Evolutionary conservation across 2,888 invertebrate species (phyloP).

Genomic region (Dicyrtomina minuta): DNA sequence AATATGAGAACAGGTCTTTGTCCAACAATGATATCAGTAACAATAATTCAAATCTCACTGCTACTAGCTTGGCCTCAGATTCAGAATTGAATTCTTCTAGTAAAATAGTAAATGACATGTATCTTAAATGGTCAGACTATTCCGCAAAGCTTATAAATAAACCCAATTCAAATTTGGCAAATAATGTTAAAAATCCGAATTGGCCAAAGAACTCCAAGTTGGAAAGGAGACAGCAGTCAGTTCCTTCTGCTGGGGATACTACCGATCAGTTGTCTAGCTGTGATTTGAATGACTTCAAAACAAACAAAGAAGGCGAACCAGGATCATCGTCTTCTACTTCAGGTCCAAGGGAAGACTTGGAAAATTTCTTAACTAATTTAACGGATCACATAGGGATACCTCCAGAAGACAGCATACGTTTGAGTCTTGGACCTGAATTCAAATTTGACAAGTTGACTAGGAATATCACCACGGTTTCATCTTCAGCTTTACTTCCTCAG

Average conservation of each 20-base stretch:
- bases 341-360: not conserved
- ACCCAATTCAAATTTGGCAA: not conserved
- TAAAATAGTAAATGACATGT: not conserved
- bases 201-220: not conserved
- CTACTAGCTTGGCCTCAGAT: too few relatives aligned
- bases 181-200: not conserved
- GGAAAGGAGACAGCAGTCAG: not conserved
- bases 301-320: not conserved
- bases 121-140: constrained; percentile 5
- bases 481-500: too few relatives aligned
- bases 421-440: not conserved
- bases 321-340: not conserved
- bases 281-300: not conserved
- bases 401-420: not conserved
- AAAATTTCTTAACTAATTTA: not conserved
- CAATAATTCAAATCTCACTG: not conserved
- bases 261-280: not conserved
- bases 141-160: too few relatives aligned
- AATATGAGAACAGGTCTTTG: not conserved
- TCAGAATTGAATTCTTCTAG: too few relatives aligned
- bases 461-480: constrained; percentile 1
- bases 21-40: not conserved
- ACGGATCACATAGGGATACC: not conserved
- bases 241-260: not conserved
- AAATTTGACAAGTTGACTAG: not conserved